These are phyloP conservation scores for Homarus gammarus DNA, from an alignment of 2,888 invertebrate genomes.

Conservation along the genomic window DNA sequence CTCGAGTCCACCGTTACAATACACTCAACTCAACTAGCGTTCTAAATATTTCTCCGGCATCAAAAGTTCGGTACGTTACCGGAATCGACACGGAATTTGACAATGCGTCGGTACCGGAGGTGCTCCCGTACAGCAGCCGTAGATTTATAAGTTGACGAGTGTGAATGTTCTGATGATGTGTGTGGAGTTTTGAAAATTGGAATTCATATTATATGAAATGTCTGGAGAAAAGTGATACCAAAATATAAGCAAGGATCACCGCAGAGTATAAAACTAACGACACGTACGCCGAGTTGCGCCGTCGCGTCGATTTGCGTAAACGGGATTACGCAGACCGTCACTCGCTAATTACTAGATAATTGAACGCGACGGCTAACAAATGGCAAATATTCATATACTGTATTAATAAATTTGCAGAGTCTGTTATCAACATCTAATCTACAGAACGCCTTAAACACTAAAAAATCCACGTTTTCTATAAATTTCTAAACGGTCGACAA, in stretches of 20 bases:
- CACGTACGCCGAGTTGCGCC: too few relatives aligned
- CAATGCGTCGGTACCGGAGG: neutral
- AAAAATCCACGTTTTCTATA: too few relatives aligned
- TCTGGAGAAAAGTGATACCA: neutral
- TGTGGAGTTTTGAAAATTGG: neutral
- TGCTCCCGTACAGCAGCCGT: neutral
- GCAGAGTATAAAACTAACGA: neutral
- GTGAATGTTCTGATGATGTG: neutral
- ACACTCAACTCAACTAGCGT: neutral
- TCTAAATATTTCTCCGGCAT: neutral
- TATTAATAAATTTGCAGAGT: too few relatives aligned
- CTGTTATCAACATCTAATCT: too few relatives aligned
- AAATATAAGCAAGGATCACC: neutral
- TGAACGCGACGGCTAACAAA: too few relatives aligned
- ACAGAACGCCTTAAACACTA: too few relatives aligned
- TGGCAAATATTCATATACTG: too few relatives aligned
- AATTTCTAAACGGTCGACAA: too few relatives aligned
- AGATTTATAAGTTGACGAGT: neutral
- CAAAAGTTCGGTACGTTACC: neutral
- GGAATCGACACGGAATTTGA: neutral
- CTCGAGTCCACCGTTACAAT: neutral
- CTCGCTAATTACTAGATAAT: too few relatives aligned
- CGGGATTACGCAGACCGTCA: too few relatives aligned
- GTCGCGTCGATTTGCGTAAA: too few relatives aligned
- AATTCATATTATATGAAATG: neutral